A percentile compares a stretch with the other conserved stretches of the same genome.
These are phyloP conservation scores for Aethes cnicana DNA, from an alignment of 2,888 invertebrate species.

Conservation along the genomic window DNA sequence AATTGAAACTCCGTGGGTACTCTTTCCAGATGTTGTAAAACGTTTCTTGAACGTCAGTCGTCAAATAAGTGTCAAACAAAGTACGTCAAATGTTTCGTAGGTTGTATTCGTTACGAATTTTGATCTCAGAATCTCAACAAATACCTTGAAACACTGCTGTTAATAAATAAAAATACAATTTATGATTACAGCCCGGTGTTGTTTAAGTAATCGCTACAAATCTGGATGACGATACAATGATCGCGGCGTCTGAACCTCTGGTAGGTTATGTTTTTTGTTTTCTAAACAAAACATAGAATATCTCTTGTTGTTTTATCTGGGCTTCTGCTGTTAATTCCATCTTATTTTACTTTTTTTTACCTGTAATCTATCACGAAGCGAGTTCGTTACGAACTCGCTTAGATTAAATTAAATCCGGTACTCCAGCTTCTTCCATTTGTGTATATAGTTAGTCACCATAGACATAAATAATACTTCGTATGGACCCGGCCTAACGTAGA, in stretches of 20 bases:
- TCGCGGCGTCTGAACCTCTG: slow-evolving; percentile 95
- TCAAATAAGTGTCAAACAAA: not conserved
- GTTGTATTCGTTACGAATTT: slow-evolving; percentile 4
- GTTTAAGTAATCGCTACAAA: slow-evolving; percentile 81
- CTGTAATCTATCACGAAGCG: too few species aligned
- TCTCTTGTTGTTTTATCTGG: slow-evolving; percentile 36
- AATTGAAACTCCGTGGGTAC: too few species aligned
- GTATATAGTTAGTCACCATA: too few species aligned
- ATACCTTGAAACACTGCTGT: slow-evolving; percentile 23
- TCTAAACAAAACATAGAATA: slow-evolving; percentile 11
- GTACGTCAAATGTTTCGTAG: not conserved
- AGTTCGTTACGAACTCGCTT: too few species aligned
- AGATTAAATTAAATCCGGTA: too few species aligned
- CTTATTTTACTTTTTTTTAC: too few species aligned
- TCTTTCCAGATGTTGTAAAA: not conserved
- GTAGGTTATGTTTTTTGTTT: slow-evolving; percentile 63
- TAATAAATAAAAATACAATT: slow-evolving; percentile 34
- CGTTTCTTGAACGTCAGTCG: slow-evolving; percentile 4
- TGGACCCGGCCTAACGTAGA: too few species aligned
- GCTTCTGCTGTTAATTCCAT: too few species aligned
- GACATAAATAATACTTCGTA: too few species aligned
- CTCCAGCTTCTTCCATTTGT: too few species aligned
- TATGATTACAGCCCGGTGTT: slow-evolving; percentile 47
- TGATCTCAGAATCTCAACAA: not conserved
- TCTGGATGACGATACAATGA: slow-evolving; percentile 95